Evolutionary conservation across 2,113 vertebrate genomes (phyloP).

Genomic region (Eudyptes chrysolophus): DNA sequence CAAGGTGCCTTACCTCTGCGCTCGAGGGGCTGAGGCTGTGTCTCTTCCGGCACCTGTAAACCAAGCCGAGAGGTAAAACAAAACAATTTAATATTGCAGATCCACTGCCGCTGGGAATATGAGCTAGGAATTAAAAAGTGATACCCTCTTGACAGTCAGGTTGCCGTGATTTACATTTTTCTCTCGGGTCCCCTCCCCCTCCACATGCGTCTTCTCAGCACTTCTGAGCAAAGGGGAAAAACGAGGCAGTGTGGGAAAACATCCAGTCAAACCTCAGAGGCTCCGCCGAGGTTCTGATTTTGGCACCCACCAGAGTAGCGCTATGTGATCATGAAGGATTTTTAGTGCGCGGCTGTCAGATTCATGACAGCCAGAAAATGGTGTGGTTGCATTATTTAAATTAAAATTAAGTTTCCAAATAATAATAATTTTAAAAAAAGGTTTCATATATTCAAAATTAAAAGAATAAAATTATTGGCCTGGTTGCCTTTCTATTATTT

Average conservation of each 20-base stretch:
- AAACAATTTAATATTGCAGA: conserved; percentile 10
- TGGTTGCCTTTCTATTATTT: not conserved
- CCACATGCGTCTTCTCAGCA: not conserved
- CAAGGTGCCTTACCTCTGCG: conserved; percentile 30
- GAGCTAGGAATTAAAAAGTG: conserved; percentile 39
- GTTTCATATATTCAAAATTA: not conserved
- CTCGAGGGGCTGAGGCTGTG: not conserved
- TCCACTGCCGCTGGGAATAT: not conserved
- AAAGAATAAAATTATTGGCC: not conserved
- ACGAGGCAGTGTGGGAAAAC: conserved; percentile 5
- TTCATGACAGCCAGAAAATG: not conserved
- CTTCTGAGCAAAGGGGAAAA: not conserved
- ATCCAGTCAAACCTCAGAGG: conserved; percentile 10
- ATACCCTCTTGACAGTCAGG: conserved; percentile 43
- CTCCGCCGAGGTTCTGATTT: not conserved
- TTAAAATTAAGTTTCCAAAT: not conserved
- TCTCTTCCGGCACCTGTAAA: not conserved
- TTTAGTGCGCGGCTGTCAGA: not conserved
- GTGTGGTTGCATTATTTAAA: not conserved
- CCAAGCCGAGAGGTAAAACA: not conserved
- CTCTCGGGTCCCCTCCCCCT: conserved; percentile 13
- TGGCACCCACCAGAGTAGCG: not conserved
- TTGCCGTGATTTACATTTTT: conserved; percentile 36
- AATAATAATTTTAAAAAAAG: not conserved
- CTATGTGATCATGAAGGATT: not conserved